A percentile compares a stretch with the other conserved stretches of the same genome.
phyloP scores from a whole-genome alignment of 1,140 invertebrate species.

The Platorchestia sp. region DNA sequence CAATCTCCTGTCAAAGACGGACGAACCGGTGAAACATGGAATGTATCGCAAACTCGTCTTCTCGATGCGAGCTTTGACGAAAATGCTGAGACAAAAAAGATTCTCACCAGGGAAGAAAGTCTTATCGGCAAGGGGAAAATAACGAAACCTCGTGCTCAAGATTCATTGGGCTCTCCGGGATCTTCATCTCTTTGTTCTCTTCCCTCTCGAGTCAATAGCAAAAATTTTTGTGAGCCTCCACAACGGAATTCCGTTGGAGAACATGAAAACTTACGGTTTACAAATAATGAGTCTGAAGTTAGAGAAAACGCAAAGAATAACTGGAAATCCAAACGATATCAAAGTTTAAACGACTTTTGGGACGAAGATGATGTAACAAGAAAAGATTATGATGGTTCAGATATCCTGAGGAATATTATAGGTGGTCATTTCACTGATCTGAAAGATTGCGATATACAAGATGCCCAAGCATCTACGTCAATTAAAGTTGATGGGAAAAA shows the following conservation, averaged over 20 bases:
- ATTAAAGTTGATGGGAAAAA: neutral
- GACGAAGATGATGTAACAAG: neutral
- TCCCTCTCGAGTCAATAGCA: neutral
- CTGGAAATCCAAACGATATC: neutral
- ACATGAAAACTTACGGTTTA: neutral
- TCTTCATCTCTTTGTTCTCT: neutral
- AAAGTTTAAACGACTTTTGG: neutral
- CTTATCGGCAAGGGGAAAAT: neutral
- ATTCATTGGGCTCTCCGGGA: neutral
- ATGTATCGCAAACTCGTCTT: neutral
- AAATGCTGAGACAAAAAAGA: neutral
- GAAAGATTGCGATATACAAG: conserved; percentile 36
- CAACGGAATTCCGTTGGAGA: neutral
- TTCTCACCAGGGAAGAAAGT: neutral
- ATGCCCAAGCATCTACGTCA: neutral
- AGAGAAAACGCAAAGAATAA: neutral
- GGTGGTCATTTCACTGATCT: conserved; percentile 35
- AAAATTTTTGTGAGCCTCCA: neutral
- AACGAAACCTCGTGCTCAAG: neutral
- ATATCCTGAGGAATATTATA: conserved; percentile 20
- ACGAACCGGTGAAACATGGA: neutral
- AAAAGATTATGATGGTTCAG: neutral
- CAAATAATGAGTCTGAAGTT: neutral
- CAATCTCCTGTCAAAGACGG: neutral
- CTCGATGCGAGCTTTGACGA: neutral